These are phyloP conservation scores for Rhagonycha lutea DNA, from an alignment of 2,888 invertebrate genomes.

Conservation along the genomic window DNA sequence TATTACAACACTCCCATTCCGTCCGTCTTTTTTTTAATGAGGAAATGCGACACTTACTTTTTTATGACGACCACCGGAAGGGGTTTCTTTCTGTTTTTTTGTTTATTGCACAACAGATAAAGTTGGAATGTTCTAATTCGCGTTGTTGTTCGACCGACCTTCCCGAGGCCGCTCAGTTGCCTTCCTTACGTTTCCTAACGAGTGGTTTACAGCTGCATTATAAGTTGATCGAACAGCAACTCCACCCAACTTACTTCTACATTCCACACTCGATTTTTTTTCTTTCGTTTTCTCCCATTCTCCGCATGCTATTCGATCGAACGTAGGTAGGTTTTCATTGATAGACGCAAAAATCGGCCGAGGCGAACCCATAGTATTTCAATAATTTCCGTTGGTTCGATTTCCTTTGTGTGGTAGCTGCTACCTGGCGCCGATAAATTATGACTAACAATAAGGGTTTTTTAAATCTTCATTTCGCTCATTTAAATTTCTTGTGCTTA, in stretches of 20 bases:
- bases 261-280: conserved; percentile 28
- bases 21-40: background rate
- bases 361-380: background rate
- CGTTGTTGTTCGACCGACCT: conserved; percentile 36
- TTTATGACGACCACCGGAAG: background rate
- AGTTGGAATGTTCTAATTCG: conserved; percentile 34
- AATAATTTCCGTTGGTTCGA: conserved; percentile 17
- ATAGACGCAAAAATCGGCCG: background rate
- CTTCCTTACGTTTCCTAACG: conserved; percentile 31
- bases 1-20: background rate
- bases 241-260: conserved; percentile 34
- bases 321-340: background rate
- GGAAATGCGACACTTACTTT: background rate
- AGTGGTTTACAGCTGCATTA: conserved; percentile 29
- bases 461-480: conserved; percentile 17
- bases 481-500: conserved; percentile 6
- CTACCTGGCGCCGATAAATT: conserved; percentile 18
- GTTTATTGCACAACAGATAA: background rate
- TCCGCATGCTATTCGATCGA: background rate
- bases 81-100: background rate
- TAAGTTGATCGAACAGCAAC: conserved; percentile 35
- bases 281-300: background rate
- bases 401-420: conserved; percentile 1
- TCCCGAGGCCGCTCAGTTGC: conserved; percentile 37
- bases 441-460: conserved; percentile 24